Percentiles rank a stretch among this genome's conserved stretches.
Conservation (phyloP, 2,113 vertebrate species). For the Pterocles gutturalis region DNA sequence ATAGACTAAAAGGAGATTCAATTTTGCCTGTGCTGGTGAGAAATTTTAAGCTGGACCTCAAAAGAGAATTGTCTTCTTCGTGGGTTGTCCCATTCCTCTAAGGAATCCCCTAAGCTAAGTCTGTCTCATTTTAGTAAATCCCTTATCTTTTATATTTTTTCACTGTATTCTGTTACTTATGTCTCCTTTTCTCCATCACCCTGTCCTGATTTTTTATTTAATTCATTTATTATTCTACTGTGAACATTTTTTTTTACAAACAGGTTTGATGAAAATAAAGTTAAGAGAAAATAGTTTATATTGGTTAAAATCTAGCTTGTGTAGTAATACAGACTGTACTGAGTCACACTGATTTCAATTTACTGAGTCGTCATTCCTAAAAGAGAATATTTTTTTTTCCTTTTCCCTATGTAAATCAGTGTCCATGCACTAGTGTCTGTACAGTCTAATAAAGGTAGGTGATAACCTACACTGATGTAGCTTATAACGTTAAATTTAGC, state of each 20-base stretch:
- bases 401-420: not conserved
- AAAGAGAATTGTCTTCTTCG: not conserved
- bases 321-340: not conserved
- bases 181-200: not conserved
- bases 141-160: not conserved
- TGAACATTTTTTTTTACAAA: not conserved
- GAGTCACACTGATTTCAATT: not conserved
- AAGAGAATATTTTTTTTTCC: not conserved
- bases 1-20: not conserved
- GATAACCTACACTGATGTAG: accelerated
- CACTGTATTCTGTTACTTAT: not conserved
- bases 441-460: not conserved
- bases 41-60: not conserved
- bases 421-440: not conserved
- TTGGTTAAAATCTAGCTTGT: not conserved
- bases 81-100: not conserved
- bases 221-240: not conserved
- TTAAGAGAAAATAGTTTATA: not conserved
- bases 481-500: not conserved
- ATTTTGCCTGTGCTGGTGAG: not conserved
- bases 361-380: not conserved
- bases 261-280: not conserved
- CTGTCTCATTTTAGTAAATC: not conserved
- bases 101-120: not conserved
- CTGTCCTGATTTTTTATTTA: not conserved